These are phyloP conservation scores for Sterrhoptilus dennistouni DNA, from an alignment of 2,113 vertebrate species.

Conservation along the genomic window DNA sequence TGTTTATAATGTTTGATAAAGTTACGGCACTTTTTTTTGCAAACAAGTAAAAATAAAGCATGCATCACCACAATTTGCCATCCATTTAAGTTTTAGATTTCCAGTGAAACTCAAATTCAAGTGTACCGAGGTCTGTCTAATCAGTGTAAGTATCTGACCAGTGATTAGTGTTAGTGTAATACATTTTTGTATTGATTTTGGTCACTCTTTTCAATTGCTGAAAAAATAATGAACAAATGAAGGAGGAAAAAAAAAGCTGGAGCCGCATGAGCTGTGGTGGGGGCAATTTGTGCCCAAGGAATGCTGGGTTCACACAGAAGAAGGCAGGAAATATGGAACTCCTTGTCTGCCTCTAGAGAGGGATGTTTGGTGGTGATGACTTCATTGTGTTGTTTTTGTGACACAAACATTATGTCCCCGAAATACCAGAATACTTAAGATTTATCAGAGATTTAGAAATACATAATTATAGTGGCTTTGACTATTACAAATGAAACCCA, in stretches of 20 bases:
- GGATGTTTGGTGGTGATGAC: neutral
- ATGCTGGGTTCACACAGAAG: neutral
- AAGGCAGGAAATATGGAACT: neutral
- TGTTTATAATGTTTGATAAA: constrained; percentile 50
- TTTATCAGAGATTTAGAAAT: neutral
- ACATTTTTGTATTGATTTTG: neutral
- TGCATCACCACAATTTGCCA: neutral
- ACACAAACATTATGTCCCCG: neutral
- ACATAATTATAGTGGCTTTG: neutral
- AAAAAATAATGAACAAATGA: neutral
- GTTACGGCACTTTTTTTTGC: neutral
- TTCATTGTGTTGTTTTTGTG: neutral
- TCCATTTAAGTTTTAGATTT: neutral
- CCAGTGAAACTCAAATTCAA: neutral
- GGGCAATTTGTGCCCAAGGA: neutral
- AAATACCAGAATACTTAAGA: neutral
- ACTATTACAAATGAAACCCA: neutral
- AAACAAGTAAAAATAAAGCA: constrained; percentile 46
- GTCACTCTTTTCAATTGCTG: neutral
- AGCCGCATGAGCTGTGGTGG: neutral
- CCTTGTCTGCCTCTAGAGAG: neutral
- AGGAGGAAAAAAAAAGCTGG: neutral
- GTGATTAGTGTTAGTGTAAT: neutral
- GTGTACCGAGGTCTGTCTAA: neutral
- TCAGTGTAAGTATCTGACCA: neutral